Evolutionary conservation across 2,888 invertebrate genomes (phyloP).

Genomic region (Drosophila fulvimacula): DNA sequence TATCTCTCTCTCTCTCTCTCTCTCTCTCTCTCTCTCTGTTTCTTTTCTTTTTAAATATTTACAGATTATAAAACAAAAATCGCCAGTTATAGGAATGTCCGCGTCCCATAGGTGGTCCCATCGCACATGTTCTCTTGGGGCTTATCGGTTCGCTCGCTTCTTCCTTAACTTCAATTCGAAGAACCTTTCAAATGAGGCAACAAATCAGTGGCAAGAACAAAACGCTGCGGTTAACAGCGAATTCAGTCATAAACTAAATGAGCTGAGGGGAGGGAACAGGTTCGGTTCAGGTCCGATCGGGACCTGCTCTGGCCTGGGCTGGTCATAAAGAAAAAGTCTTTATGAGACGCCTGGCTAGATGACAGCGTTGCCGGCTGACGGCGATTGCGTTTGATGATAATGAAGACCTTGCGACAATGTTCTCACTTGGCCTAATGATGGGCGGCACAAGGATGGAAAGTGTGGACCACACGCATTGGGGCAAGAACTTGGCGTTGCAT

Average conservation of each 20-base stretch:
- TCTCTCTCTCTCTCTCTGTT: not conserved
- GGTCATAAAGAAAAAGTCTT: slow-evolving; percentile 67
- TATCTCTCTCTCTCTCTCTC: not conserved
- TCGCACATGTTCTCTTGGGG: not conserved
- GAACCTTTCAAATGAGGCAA: slow-evolving; percentile 60
- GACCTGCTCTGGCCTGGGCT: not conserved
- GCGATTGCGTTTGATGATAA: slow-evolving; percentile 65
- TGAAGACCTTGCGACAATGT: slow-evolving; percentile 64
- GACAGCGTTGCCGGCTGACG: slow-evolving; percentile 32
- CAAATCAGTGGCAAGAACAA: slow-evolving; percentile 67
- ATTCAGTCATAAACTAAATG: slow-evolving; percentile 60
- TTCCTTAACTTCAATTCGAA: slow-evolving; percentile 16
- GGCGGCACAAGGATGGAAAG: slow-evolving; percentile 14
- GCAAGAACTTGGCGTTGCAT: slow-evolving; percentile 13
- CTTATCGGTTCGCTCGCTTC: not conserved
- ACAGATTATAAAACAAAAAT: not conserved
- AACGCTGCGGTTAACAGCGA: slow-evolving; percentile 52
- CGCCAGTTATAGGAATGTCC: not conserved
- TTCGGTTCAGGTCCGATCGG: slow-evolving; percentile 6
- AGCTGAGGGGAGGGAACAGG: slow-evolving; percentile 18
- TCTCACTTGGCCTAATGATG: slow-evolving; percentile 54
- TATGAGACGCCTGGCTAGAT: slow-evolving; percentile 57
- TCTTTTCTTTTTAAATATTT: not conserved
- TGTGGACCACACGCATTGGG: slow-evolving; percentile 16
- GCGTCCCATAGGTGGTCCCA: not conserved